Evolutionary conservation across 92 coral and sea anemone species (phyloP), one percentile per base, ranked within the genome.

Genomic region (Actinernus sp.): DNA sequence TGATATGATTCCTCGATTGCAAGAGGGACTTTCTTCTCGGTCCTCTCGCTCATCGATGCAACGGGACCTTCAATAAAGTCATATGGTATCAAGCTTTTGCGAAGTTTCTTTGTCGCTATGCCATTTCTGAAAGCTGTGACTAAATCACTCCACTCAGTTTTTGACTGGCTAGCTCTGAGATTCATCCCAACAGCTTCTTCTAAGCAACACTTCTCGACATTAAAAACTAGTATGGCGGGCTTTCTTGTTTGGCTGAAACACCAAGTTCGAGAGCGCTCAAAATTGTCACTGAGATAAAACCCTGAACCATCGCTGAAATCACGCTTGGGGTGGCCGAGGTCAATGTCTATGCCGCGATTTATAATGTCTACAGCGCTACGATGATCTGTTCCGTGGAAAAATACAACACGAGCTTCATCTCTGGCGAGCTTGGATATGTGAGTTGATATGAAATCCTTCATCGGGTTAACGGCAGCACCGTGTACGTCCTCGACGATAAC

Each of bases 291-390:
- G 3, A 61, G 54, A 30, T 61, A 61, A 45, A 61, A 61, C 31
- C 68, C 68, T 13, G 23, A 21, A 1, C 68, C 68, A 43, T 61
- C 29, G 27, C 68, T 61, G 43, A 61, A 61, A 26, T 61, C 68
- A 18, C 31, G 26, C 21, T 43, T 41, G 1, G 41, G 4, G 0
- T 26, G 10, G 12, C 68, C 54, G 8, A 34, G 28, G 16, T 0
- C 3, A 27, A 41, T 7, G 68, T 43, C 23, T 20, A 61, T 61
- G 10, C 68, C 68, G 3, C 29, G 25, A 39, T 61, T 33, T 11
- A 61, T 44, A 25, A 61, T 61, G 31, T 45, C 13, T 14, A 26
- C 55, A 26, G 55, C 55, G 26, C 49, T 19, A 2, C 41, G 4
- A 28, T 61, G 68, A 44, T 26, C 68, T 13, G 68, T 61, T 24